Percentiles rank a stretch among this genome's conserved stretches.
Conservation (phyloP, 2,113 vertebrate species). For the Procavia capensis region DNA sequence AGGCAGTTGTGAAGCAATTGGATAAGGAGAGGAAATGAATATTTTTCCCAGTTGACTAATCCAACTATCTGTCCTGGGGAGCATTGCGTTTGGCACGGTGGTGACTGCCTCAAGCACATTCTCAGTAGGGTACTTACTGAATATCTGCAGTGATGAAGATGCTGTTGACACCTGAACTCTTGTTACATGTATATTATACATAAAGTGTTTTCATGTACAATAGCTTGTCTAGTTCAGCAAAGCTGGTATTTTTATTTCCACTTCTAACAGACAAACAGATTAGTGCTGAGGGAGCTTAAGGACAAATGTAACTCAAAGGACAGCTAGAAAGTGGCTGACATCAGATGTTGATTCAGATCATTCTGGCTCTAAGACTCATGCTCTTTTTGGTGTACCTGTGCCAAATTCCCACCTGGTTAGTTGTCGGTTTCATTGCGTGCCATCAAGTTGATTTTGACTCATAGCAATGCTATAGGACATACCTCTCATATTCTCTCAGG, state of each 20-base stretch:
- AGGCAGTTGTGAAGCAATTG: not conserved
- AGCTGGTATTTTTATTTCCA: not conserved
- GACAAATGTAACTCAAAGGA: not conserved
- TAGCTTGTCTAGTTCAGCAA: not conserved
- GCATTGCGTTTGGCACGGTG: not conserved
- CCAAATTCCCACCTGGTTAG: no score
- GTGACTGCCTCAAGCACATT: not conserved
- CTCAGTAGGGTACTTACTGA: not conserved
- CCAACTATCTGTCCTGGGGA: not conserved
- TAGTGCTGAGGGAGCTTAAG: not conserved
- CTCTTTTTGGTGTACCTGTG: no score
- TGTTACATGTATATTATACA: no score
- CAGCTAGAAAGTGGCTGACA: not conserved
- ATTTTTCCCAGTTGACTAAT: not conserved
- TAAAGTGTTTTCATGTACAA: not conserved
- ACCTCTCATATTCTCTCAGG: not conserved
- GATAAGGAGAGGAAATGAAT: not conserved
- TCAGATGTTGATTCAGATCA: not conserved
- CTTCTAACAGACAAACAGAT: not conserved
- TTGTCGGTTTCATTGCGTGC: no score
- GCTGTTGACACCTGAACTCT: not conserved
- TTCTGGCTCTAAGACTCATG: not conserved
- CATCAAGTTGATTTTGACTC: no score
- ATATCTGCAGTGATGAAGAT: not conserved
- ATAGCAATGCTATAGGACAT: no score